These are phyloP conservation scores for Tachuris rubrigastra DNA, from an alignment of 2,113 vertebrate genomes.

Conservation along the genomic window DNA sequence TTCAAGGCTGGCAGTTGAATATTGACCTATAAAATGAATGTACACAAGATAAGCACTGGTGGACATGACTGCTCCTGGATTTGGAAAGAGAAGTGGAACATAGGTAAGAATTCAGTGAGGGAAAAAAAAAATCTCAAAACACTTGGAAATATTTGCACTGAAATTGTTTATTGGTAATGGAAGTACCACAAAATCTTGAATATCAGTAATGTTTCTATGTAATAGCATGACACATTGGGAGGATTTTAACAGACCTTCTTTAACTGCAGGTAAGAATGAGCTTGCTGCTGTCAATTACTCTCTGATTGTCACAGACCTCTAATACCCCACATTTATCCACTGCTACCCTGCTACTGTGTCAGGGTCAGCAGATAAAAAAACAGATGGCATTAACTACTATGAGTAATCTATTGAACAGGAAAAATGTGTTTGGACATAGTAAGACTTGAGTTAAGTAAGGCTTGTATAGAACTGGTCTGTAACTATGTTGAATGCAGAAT, in stretches of 20 bases:
- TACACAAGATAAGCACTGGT: not conserved
- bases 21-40: not conserved
- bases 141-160: not conserved
- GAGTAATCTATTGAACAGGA: not conserved
- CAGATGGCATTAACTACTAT: not conserved
- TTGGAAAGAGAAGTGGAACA: not conserved
- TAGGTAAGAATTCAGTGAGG: not conserved
- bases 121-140: not conserved
- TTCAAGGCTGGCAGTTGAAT: not conserved
- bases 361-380: not conserved
- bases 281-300: not conserved
- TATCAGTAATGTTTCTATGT: not conserved
- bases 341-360: not conserved
- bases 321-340: not conserved
- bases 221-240: not conserved
- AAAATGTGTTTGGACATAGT: not conserved
- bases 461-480: not conserved
- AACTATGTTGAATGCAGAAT: not conserved
- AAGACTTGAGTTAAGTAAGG: not conserved
- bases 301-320: not conserved
- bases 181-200: not conserved
- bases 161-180: not conserved
- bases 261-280: not conserved
- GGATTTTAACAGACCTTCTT: not conserved
- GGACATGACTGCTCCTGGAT: not conserved